phyloP scores from a whole-genome alignment of 2,888 invertebrate genomes.

The Harpalus rubripes region DNA sequence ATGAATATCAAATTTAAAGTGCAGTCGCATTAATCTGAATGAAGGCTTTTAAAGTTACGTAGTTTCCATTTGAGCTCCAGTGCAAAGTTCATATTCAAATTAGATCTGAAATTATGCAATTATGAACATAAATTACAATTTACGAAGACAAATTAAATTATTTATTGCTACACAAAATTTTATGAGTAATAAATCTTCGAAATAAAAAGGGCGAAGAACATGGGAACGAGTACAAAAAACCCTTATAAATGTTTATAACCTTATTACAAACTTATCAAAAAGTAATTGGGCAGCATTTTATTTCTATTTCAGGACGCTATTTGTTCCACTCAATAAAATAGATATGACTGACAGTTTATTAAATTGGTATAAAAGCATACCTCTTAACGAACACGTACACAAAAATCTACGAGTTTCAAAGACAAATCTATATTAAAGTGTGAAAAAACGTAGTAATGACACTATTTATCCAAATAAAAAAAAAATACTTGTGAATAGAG shows the following conservation, averaged over 20 bases:
- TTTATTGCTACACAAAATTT: conserved; percentile 1
- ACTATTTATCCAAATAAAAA: too few relatives aligned
- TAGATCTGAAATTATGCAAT: not conserved
- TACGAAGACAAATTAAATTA: not conserved
- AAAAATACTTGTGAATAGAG: too few relatives aligned
- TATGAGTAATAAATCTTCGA: not conserved
- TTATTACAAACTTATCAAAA: conserved; percentile 39
- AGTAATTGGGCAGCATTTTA: conserved; percentile 23
- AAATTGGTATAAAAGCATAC: not conserved
- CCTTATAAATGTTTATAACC: conserved; percentile 30
- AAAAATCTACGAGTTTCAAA: not conserved
- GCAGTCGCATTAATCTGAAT: not conserved
- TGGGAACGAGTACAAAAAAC: not conserved
- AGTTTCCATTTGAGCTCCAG: not conserved
- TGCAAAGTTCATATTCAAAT: not conserved
- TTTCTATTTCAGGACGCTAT: conserved; percentile 16
- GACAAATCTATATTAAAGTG: not conserved
- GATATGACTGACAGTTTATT: conserved; percentile 8
- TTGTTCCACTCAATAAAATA: conserved; percentile 21
- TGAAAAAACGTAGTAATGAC: too few relatives aligned
- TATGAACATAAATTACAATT: not conserved
- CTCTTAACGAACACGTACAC: not conserved
- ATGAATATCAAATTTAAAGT: too few relatives aligned
- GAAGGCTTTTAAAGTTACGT: not conserved
- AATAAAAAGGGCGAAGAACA: not conserved